Base-by-base conservation (phyloP, 2,797 vertebrate genomes). In the Anguilla pacifica region DNA sequence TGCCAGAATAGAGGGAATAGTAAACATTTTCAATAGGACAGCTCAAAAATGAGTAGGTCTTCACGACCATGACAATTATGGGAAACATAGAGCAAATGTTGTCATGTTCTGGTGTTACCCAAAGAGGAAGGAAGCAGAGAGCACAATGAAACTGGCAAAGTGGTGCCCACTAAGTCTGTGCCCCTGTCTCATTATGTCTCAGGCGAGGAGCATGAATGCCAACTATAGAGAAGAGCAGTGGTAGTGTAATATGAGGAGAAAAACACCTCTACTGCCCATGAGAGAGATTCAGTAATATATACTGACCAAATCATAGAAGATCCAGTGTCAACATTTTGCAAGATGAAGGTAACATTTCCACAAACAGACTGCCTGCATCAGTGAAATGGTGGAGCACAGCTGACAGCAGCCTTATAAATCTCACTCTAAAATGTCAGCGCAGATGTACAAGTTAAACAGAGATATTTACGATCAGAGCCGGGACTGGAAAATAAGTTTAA, bases 81-180 rank as follows among this genome's bases (percentile, higher is more conserved):
- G 43, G 79, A 82, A 82, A 51, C 46, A 51, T 22, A 2, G 3
- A 9, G 13, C 15, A 59, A 57, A 35, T 57, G 53, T 57, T 84
- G 49, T 35, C 51, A 17, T 49, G 83, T 84, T 64, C 0, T 3
- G n/a, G 15, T 9, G 57, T 15, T 19, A 64, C 51, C 10, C 31
- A 83, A 46, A 25, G 43, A 55, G 61, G 77, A 86, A 86, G 88
- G 85, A 67, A 86, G 77, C 53, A 83, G 39, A 72, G 13, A 7
- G 31, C n/a, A 74, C 46, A 87, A 85, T 28, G 79, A n/a, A 2
- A 61, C 10, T 79, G n/a, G 55, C 43, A 83, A 53, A 0, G 7
- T 57, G 35, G 31, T 86, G 25, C 0, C 59, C 74, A 15, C 28
- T 46, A 39, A 49, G 53, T 31, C 28, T 55, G n/a, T 84, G 83